Percentiles rank a stretch among this genome's conserved stretches.
phyloP scores from a whole-genome alignment of 1,140 invertebrate genomes.

The Neodiprion virginianus region DNA sequence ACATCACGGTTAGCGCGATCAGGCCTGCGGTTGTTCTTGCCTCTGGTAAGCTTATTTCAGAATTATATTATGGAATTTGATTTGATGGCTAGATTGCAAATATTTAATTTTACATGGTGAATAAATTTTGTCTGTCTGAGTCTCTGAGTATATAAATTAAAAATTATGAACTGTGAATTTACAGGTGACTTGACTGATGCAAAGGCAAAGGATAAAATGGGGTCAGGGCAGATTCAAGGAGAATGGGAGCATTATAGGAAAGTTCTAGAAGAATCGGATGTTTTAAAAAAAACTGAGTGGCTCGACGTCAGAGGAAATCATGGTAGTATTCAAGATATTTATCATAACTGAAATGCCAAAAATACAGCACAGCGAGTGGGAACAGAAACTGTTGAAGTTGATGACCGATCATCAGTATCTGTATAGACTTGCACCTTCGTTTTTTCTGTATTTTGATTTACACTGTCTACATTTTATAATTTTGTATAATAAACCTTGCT shows the following conservation, averaged over 20 bases:
- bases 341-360: neutral
- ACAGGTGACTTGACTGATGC: conserved; percentile 90
- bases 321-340: conserved; percentile 66
- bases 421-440: no score
- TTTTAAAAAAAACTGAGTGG: conserved; percentile 79
- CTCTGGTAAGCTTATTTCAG: conserved; percentile 65
- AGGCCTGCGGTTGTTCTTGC: conserved; percentile 84
- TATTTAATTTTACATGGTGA: neutral
- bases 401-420: no score
- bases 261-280: conserved; percentile 72
- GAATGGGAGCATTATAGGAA: conserved; percentile 87
- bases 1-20: conserved; percentile 75
- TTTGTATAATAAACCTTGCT: conserved; percentile 15
- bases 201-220: conserved; percentile 78
- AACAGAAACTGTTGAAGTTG: no score
- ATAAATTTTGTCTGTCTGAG: neutral
- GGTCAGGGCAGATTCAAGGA: conserved; percentile 80
- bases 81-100: neutral
- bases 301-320: conserved; percentile 95
- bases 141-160: conserved; percentile 2
- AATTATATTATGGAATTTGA: neutral
- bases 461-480: conserved; percentile 18
- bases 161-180: conserved; percentile 18
- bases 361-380: no score
- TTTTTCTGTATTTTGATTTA: neutral